Percentiles rank a stretch among this genome's conserved stretches.
phyloP scores from a whole-genome alignment of 2,888 invertebrate genomes.

The Apamea sordens region DNA sequence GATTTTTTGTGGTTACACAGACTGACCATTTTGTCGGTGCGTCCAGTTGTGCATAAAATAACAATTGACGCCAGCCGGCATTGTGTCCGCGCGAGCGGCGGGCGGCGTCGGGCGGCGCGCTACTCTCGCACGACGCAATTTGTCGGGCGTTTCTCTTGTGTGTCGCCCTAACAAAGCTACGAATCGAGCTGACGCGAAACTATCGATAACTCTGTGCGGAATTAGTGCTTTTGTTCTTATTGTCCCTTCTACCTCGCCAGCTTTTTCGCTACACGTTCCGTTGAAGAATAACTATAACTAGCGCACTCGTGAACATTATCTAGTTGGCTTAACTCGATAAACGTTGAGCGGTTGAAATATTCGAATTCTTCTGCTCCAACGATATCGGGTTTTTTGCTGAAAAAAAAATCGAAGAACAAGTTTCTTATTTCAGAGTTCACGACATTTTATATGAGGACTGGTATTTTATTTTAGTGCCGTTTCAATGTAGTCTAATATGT shows the following conservation, averaged over 20 bases:
- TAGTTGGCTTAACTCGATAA: constrained; percentile 78
- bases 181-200: constrained; percentile 83
- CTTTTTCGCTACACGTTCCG: constrained; percentile 69
- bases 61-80: constrained; percentile 79
- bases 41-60: constrained; percentile 83
- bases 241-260: constrained; percentile 65
- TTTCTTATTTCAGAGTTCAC: constrained; percentile 39
- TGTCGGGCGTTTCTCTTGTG: constrained; percentile 85
- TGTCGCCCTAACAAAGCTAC: constrained; percentile 83
- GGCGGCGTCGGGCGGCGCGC: constrained; percentile 61
- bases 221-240: constrained; percentile 85
- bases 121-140: constrained; percentile 83
- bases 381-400: constrained; percentile 58
- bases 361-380: constrained; percentile 65
- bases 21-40: constrained; percentile 69
- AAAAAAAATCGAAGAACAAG: constrained; percentile 40
- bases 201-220: constrained; percentile 82
- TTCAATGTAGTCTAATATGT: constrained; percentile 81
- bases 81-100: constrained; percentile 70
- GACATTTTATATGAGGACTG: constrained; percentile 63
- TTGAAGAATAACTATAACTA: constrained; percentile 76
- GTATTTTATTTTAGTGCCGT: constrained; percentile 77
- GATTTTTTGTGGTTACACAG: constrained; percentile 66
- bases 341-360: constrained; percentile 75
- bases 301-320: constrained; percentile 73